Conservation (phyloP, 2,888 invertebrate genomes). For the Microctonus hyperodae region DNA sequence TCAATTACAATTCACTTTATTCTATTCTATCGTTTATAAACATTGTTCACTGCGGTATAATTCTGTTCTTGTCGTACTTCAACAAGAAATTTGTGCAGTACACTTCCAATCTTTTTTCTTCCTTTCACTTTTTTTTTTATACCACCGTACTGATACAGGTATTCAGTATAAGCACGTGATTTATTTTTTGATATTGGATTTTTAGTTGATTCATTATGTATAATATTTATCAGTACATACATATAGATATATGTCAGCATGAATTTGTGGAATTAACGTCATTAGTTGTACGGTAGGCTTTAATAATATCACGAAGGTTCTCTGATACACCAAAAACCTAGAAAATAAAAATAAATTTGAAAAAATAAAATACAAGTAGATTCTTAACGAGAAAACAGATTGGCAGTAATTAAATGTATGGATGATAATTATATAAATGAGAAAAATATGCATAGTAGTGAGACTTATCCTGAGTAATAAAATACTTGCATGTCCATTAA, state of each 20-base stretch:
- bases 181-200: not conserved
- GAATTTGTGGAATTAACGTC: constrained; percentile 13
- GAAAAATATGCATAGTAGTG: too few species aligned
- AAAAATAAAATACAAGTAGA: not conserved
- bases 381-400: not conserved
- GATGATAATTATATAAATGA: not conserved
- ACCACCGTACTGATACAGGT: constrained; percentile 21
- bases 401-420: not conserved
- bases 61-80: constrained; percentile 30
- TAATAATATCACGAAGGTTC: constrained; percentile 40
- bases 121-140: constrained; percentile 43
- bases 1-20: constrained; percentile 8
- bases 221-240: not conserved
- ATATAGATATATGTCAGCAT: not conserved
- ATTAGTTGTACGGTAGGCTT: constrained; percentile 30
- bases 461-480: too few species aligned
- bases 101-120: constrained; percentile 30
- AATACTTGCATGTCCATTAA: too few species aligned
- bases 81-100: constrained; percentile 16
- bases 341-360: constrained; percentile 9
- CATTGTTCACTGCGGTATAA: not conserved
- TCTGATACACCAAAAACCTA: constrained; percentile 44
- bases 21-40: not conserved
- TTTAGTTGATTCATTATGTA: too few species aligned
- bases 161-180: constrained; percentile 1